Evolutionary conservation across 2,113 vertebrate species (phyloP).

Genomic region (Coracopsis vasa): DNA sequence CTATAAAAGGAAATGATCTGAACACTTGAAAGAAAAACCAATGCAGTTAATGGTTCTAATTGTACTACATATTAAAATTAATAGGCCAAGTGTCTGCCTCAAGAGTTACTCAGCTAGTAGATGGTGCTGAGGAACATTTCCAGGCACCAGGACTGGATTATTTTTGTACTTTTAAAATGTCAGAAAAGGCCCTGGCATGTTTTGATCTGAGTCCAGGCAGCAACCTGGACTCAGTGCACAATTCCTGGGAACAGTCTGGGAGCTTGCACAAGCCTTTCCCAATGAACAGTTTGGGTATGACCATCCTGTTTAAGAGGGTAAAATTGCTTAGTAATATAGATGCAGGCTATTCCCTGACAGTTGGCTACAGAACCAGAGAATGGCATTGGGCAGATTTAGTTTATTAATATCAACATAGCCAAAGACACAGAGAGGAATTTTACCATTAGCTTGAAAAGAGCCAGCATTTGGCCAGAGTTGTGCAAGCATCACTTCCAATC

Average conservation of each 20-base stretch:
- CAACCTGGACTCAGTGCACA: not conserved
- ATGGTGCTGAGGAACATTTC: not conserved
- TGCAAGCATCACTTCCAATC: constrained; percentile 41
- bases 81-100: not conserved
- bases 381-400: constrained; percentile 15
- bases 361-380: constrained; percentile 3
- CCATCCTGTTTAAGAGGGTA: not conserved
- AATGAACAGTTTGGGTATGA: not conserved
- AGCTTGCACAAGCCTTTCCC: not conserved
- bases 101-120: not conserved
- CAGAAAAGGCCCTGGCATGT: not conserved
- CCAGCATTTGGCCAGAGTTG: not conserved
- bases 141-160: not conserved
- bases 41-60: not conserved
- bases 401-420: constrained; percentile 7
- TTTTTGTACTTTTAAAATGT: not conserved
- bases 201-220: not conserved
- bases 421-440: constrained; percentile 32
- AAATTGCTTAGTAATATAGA: not conserved
- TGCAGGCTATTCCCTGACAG: not conserved
- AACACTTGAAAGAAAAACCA: not conserved
- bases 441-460: constrained; percentile 26
- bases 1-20: not conserved
- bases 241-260: not conserved
- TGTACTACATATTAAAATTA: not conserved